A percentile compares a stretch with the other conserved stretches of the same genome.
Conservation (phyloP, 1,140 invertebrate genomes). For the Leptonema lineaticorne region DNA sequence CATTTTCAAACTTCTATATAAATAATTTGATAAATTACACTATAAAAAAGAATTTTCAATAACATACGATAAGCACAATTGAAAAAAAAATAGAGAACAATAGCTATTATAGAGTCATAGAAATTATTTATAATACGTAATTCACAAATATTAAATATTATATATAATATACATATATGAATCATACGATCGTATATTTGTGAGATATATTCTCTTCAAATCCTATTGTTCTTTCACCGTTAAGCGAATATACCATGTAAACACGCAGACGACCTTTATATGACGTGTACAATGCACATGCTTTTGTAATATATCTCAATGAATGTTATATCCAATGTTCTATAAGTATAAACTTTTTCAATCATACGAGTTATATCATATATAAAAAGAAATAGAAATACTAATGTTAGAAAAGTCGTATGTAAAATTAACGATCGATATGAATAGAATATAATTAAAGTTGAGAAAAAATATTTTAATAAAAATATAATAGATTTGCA, state of each 20-base stretch:
- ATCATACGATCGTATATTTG: background rate
- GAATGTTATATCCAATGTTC: conserved; percentile 2
- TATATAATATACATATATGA: background rate
- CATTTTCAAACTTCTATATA: no score
- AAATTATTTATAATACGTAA: no score
- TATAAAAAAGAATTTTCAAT: no score
- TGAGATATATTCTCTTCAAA: conserved; percentile 13
- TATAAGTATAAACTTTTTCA: background rate
- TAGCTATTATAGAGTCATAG: no score
- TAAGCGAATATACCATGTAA: conserved; percentile 21
- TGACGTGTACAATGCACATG: conserved; percentile 20
- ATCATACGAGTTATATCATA: no score
- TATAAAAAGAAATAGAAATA: no score
- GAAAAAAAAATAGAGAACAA: no score
- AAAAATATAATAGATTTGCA: background rate
- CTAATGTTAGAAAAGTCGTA: background rate
- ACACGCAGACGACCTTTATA: conserved; percentile 23
- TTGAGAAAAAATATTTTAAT: background rate
- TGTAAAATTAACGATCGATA: background rate
- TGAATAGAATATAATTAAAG: background rate
- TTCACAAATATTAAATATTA: background rate
- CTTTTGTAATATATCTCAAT: conserved; percentile 24
- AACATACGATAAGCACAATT: no score
- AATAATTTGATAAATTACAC: no score
- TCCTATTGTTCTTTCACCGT: conserved; percentile 21